phyloP scores from a whole-genome alignment of 2,888 invertebrate genomes.

The Andrena trimmerana region DNA sequence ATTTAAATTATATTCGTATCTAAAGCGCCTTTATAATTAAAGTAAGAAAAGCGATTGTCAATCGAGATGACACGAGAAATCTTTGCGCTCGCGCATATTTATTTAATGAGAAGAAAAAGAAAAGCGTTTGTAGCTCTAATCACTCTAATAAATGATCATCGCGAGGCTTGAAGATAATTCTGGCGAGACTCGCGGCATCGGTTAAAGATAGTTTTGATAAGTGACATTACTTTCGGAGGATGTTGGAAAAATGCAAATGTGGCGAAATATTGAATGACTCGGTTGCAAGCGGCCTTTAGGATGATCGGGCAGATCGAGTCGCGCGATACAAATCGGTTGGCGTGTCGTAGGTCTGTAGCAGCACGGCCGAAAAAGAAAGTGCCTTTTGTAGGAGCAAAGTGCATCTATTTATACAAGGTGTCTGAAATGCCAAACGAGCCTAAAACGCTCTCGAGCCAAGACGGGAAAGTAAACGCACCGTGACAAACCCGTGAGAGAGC shows the following conservation, averaged over 20 bases:
- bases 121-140: neutral
- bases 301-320: conserved; percentile 28
- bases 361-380: conserved; percentile 72
- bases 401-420: conserved; percentile 84
- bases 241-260: conserved; percentile 1
- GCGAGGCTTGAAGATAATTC: neutral
- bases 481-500: conserved; percentile 78
- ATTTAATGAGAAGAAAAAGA: conserved; percentile 10
- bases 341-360: conserved; percentile 58
- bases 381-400: conserved; percentile 83
- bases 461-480: conserved; percentile 81
- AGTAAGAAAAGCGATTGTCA: neutral
- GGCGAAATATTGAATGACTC: neutral
- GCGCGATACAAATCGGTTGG: conserved; percentile 50
- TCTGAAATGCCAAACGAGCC: conserved; percentile 83
- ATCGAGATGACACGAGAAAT: neutral
- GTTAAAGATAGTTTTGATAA: neutral
- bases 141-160: neutral
- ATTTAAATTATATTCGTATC: conserved; percentile 33
- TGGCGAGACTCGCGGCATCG: neutral
- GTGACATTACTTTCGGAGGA: conserved; percentile 3
- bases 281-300: too few relatives aligned
- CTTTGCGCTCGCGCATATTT: conserved; percentile 10
- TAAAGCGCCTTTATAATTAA: neutral
- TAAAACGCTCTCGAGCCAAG: conserved; percentile 79